Percentiles rank a stretch among this genome's conserved stretches.
Conservation (phyloP, 2,888 invertebrate genomes). For the Lagria hirta region DNA sequence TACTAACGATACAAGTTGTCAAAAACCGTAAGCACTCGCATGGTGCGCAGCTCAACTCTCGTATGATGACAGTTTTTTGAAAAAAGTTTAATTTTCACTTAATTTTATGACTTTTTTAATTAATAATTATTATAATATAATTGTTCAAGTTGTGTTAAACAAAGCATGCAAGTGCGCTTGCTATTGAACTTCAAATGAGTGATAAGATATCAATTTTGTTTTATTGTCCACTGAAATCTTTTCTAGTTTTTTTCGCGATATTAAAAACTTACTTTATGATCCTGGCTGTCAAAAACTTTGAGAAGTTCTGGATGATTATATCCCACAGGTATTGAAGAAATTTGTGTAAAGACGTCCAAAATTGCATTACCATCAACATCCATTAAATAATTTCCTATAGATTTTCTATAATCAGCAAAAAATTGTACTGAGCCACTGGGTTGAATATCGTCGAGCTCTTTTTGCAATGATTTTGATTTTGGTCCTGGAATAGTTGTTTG, state of each 20-base stretch:
- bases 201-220: no score
- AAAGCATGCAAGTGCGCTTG: no score
- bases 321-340: slow-evolving; percentile 84
- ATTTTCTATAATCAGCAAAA: slow-evolving; percentile 21
- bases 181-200: not conserved
- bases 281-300: slow-evolving; percentile 59
- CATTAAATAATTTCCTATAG: slow-evolving; percentile 61
- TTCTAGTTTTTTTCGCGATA: not conserved
- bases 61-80: no score
- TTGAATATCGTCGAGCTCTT: slow-evolving; percentile 61
- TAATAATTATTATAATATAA: no score
- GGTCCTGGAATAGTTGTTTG: slow-evolving; percentile 21
- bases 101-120: no score
- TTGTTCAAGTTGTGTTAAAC: no score
- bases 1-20: no score
- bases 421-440: slow-evolving; percentile 12
- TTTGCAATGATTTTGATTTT: slow-evolving; percentile 23
- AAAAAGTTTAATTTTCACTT: no score
- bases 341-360: slow-evolving; percentile 92
- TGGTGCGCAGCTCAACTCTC: no score
- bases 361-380: slow-evolving; percentile 92
- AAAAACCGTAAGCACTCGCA: no score
- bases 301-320: slow-evolving; percentile 93
- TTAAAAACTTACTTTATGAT: slow-evolving; percentile 35
- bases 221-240: not conserved